Evolutionary conservation across 2,888 invertebrate species (phyloP).

Genomic region (Carpatolechia fugitivella): DNA sequence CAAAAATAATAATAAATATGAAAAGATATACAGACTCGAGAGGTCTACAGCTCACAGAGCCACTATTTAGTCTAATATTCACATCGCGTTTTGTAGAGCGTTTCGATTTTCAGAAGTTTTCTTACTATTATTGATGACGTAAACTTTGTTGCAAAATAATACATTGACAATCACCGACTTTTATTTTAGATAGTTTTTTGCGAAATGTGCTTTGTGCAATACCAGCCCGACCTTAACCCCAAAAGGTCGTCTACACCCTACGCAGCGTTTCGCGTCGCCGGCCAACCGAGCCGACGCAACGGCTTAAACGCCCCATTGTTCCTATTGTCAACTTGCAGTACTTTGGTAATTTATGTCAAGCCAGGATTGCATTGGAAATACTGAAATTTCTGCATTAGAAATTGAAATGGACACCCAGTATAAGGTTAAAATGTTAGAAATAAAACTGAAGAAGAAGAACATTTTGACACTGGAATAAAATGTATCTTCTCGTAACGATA

Average conservation of each 20-base stretch:
- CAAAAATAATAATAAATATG: no score
- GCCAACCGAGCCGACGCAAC: slow-evolving; percentile 36
- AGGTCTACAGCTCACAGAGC: no score
- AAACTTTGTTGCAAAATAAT: no score
- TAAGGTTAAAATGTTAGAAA: background rate
- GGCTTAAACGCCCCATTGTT: slow-evolving; percentile 36
- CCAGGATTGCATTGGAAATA: background rate
- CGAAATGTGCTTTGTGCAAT: slow-evolving; percentile 1
- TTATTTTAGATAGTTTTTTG: background rate
- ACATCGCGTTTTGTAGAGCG: no score
- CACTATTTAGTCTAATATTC: no score
- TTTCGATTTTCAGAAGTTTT: no score
- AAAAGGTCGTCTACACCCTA: slow-evolving; percentile 3
- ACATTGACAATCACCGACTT: no score
- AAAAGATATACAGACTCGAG: no score
- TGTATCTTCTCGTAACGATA: no score
- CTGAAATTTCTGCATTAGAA: background rate
- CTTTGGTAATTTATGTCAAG: background rate
- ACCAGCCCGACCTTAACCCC: slow-evolving; percentile 12
- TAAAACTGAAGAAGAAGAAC: background rate
- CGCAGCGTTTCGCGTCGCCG: slow-evolving; percentile 29
- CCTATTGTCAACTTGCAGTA: slow-evolving; percentile 25
- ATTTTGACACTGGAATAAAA: no score
- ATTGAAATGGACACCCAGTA: no score
- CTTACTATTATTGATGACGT: no score